phyloP scores from a whole-genome alignment of 2,888 invertebrate species.

The Spicauda simplicius region DNA sequence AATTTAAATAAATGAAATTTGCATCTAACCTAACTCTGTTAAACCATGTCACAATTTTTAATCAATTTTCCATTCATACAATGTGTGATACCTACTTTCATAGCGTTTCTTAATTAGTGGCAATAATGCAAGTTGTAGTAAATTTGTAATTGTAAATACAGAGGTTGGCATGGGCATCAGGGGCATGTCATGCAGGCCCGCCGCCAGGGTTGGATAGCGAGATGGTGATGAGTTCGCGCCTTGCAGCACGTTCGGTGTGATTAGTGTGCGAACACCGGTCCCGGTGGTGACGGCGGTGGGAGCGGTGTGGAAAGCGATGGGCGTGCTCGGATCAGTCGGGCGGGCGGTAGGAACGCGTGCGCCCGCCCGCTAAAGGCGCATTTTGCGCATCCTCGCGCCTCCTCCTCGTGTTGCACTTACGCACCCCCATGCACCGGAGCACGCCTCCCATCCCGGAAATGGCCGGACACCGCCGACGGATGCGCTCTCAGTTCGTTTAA shows the following conservation, averaged over 20 bases:
- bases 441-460: constrained; percentile 56
- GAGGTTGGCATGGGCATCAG: constrained; percentile 9
- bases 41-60: not conserved
- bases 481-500: constrained; percentile 55
- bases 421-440: constrained; percentile 55
- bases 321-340: constrained; percentile 55
- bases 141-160: constrained; percentile 8
- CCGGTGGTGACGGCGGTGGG: constrained; percentile 22
- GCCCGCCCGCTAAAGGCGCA: constrained; percentile 53
- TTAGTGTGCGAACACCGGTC: constrained; percentile 10
- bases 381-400: constrained; percentile 48
- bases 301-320: constrained; percentile 38
- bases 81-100: not conserved
- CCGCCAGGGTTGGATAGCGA: constrained; percentile 4
- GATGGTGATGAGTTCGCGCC: constrained; percentile 17
- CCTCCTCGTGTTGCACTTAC: constrained; percentile 56
- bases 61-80: no score
- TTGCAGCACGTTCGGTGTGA: constrained; percentile 13
- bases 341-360: constrained; percentile 57
- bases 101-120: not conserved
- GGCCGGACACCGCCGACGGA: constrained; percentile 45
- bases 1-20: no score
- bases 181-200: not conserved
- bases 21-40: not conserved
- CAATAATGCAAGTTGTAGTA: not conserved